A percentile compares a stretch with the other conserved stretches of the same genome.
phyloP scores from a whole-genome alignment of 2,113 vertebrate genomes.

The Leucoraja erinaceus region DNA sequence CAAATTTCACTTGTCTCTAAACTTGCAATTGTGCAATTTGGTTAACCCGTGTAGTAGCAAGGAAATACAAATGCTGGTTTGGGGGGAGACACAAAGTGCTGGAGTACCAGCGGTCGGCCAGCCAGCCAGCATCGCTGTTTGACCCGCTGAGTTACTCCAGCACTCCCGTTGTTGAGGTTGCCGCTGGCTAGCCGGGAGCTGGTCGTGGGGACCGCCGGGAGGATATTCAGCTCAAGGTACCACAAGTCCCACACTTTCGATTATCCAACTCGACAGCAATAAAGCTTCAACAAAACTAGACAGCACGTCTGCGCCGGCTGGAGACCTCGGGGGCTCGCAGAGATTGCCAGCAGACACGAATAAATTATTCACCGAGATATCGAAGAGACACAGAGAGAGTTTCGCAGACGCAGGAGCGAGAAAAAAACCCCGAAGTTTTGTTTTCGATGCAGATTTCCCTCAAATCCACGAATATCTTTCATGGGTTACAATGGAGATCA shows the following conservation, averaged over 20 bases:
- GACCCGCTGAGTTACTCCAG: too few relatives aligned
- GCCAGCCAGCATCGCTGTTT: too few relatives aligned
- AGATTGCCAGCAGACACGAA: conserved; percentile 23
- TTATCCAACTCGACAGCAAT: neutral
- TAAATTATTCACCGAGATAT: conserved; percentile 31
- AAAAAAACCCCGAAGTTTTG: neutral
- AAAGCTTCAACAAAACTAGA: conserved; percentile 28
- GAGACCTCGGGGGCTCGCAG: neutral
- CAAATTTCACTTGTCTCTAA: too few relatives aligned
- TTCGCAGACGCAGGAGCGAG: neutral
- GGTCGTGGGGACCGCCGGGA: too few relatives aligned
- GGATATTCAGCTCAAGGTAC: neutral
- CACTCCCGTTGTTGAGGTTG: neutral
- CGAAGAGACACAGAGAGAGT: neutral
- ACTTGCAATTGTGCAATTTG: neutral
- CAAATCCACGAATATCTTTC: neutral
- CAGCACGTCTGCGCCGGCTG: conserved; percentile 17
- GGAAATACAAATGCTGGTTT: too few relatives aligned
- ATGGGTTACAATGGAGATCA: neutral
- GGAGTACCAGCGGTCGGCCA: too few relatives aligned
- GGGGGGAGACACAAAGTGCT: too few relatives aligned
- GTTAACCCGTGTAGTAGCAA: too few relatives aligned
- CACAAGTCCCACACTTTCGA: neutral
- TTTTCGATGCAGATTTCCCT: neutral
- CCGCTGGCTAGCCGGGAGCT: neutral